Evolutionary conservation across 2,797 vertebrate species (phyloP).

Genomic region (Podargus strigoides): DNA sequence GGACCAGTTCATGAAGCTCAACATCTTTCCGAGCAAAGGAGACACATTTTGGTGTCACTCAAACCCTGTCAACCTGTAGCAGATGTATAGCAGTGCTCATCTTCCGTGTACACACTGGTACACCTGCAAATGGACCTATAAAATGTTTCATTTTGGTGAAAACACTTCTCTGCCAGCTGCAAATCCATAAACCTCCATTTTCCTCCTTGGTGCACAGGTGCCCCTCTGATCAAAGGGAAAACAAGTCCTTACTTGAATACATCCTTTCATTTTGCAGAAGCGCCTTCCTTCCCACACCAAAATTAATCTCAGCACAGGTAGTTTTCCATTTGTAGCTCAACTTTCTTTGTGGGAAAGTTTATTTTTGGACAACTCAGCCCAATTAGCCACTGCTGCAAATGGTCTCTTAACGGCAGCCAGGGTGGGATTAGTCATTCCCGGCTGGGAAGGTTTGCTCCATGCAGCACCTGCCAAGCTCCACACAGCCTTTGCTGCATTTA

Average conservation of each 20-base stretch:
- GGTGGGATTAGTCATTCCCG: background rate
- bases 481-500: background rate
- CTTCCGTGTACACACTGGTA: fast-evolving
- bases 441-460: background rate
- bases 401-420: background rate
- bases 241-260: background rate
- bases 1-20: background rate
- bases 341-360: background rate
- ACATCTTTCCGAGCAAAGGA: background rate
- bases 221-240: background rate
- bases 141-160: background rate
- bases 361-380: background rate
- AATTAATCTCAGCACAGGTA: background rate
- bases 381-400: background rate
- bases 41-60: background rate
- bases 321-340: background rate
- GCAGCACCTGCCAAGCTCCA: background rate
- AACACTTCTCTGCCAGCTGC: background rate
- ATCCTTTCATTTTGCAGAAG: slow-evolving; percentile 14
- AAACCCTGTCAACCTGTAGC: background rate
- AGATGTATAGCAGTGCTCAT: fast-evolving
- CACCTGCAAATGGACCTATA: background rate
- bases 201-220: background rate
- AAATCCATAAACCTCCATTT: background rate
- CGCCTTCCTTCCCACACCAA: background rate